phyloP scores from a whole-genome alignment of 2,113 vertebrate genomes.

The Sinocyclocheilus grahami region DNA sequence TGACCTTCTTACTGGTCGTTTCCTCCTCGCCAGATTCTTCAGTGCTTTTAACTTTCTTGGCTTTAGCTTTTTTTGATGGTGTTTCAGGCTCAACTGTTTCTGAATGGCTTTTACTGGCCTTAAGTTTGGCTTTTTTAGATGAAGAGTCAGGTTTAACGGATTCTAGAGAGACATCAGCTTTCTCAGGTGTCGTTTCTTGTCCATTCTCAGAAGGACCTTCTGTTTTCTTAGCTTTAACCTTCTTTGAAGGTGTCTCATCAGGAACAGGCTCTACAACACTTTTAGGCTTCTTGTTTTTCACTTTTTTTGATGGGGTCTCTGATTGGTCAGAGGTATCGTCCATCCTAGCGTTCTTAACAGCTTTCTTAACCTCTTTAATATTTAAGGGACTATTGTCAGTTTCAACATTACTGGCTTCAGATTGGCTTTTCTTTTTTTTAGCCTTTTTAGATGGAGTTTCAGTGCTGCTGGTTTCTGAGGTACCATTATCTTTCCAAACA shows the following conservation, averaged over 20 bases:
- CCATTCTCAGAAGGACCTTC: not conserved
- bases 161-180: not conserved
- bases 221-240: slow-evolving; percentile 31
- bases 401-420: not conserved
- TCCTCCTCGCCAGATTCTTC: not conserved
- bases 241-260: not conserved
- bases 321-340: not conserved
- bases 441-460: slow-evolving; percentile 11
- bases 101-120: not conserved
- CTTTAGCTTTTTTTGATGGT: slow-evolving; percentile 39
- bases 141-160: not conserved
- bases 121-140: slow-evolving; percentile 13
- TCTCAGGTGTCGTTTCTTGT: slow-evolving; percentile 7
- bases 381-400: not conserved
- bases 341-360: not conserved
- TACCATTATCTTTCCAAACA: not conserved
- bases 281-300: not conserved
- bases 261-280: not conserved
- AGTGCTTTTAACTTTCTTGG: slow-evolving; percentile 7
- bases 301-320: slow-evolving; percentile 14
- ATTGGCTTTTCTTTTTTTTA: slow-evolving; percentile 26
- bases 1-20: not conserved
- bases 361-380: not conserved
- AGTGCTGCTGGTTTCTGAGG: not conserved
- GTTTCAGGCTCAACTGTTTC: slow-evolving; percentile 34